A percentile compares a stretch with the other conserved stretches of the same genome.
These are phyloP conservation scores for Channa striata DNA, from an alignment of 2,797 vertebrate genomes.

Conservation along the genomic window DNA sequence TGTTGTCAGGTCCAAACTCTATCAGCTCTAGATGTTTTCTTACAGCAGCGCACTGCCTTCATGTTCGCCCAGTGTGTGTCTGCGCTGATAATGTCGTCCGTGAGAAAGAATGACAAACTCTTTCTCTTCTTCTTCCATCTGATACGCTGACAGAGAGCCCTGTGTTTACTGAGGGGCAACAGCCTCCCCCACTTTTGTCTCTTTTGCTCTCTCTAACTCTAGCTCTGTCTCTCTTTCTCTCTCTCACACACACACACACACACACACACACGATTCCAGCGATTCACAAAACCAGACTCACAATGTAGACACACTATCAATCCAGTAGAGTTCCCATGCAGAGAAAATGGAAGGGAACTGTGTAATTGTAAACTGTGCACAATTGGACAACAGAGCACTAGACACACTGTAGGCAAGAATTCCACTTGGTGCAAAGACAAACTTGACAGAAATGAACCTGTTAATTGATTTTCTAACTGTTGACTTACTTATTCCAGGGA, in stretches of 20 bases:
- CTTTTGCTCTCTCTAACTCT: too few species aligned
- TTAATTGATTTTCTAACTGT: too few species aligned
- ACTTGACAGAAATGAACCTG: background rate
- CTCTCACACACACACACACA: background rate
- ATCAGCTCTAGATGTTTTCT: too few species aligned
- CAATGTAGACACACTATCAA: background rate
- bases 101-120: background rate
- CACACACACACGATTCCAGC: background rate
- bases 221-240: background rate
- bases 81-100: background rate
- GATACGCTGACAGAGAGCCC: slow-evolving; percentile 32
- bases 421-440: background rate
- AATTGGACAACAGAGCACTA: background rate
- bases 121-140: slow-evolving; percentile 8
- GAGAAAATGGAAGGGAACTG: background rate
- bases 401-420: background rate
- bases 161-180: slow-evolving; percentile 16
- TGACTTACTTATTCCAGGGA: background rate
- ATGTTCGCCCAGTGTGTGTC: background rate
- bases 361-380: background rate
- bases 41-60: too few species aligned
- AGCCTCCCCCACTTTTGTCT: background rate
- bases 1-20: too few species aligned
- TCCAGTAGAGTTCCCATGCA: slow-evolving; percentile 21
- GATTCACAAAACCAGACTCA: slow-evolving; percentile 5